Conservation (phyloP, 2,797 vertebrate species). For the Potorous gilbertii region DNA sequence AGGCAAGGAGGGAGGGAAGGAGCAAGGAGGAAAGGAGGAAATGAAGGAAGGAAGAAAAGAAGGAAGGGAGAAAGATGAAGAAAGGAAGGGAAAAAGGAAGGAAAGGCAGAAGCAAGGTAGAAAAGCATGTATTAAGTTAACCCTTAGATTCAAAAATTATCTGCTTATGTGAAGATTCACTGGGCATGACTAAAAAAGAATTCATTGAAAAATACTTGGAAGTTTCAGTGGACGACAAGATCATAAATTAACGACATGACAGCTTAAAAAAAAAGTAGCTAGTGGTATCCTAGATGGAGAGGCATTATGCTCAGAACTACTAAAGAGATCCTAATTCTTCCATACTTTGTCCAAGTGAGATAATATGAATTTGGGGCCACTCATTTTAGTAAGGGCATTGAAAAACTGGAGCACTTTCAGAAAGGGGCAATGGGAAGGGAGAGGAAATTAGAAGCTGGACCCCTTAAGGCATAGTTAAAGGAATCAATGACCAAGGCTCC, state of each 20-base stretch:
- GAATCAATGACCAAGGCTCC: not conserved
- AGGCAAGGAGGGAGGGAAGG: not conserved
- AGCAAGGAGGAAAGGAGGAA: not conserved
- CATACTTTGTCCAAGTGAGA: not conserved
- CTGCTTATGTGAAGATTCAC: not conserved
- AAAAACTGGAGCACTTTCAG: not conserved
- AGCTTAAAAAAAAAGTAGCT: not conserved
- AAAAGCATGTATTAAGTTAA: not conserved
- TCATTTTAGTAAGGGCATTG: not conserved
- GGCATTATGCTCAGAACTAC: not conserved
- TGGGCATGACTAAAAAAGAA: not conserved
- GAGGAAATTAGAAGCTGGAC: not conserved
- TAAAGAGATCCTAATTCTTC: not conserved
- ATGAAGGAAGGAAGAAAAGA: not conserved
- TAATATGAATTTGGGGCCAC: not conserved
- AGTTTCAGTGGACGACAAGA: not conserved
- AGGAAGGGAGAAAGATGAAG: not conserved
- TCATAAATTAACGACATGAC: not conserved
- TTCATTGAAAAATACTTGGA: not conserved
- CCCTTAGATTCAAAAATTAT: not conserved
- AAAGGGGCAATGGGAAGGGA: not conserved
- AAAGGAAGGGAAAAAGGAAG: too few species aligned
- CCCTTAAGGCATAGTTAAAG: not conserved
- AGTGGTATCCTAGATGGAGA: not conserved
- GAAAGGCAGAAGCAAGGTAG: not conserved